Evolutionary conservation across 1,140 invertebrate genomes (phyloP), one percentile per base, ranked within the genome.

Genomic region (Meteorus sp.): DNA sequence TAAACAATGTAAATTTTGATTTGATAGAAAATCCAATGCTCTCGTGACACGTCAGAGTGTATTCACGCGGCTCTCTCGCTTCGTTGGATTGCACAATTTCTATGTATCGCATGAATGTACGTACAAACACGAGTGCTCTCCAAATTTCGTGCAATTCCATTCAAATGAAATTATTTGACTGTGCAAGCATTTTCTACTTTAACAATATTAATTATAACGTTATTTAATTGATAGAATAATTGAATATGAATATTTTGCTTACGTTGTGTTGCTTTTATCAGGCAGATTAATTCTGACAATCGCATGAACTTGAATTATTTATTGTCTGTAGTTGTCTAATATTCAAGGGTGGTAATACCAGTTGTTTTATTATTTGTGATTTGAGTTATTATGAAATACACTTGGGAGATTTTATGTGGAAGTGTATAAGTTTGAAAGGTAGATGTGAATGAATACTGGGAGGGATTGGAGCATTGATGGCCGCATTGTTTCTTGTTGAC

Each of bases 401-500:
- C 4, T 29, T 5, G 27, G 4, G 9, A 39, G 1, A 41, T 11
- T 41, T 11, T 11, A 41, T 11, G 1, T 41, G 1, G 37, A 11
- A 1, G 17, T 6, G 15, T 11, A 11, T 11, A 13, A 6, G 1
- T 1, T 6, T 41, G 17, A 2, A 41, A 13, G n/a, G n/a, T n/a
- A 41, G 13, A 39, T 39, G n/a, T n/a, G n/a, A 13, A 39, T 39
- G 6, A 41, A 41, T 11, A 19, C 59, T 56, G 47, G 61, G 59
- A 60, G 33, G 48, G 63, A 60, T 65, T 66, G 64, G 58, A 47
- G 63, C 61, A 53, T 60, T 66, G 68, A 74, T 67, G 66, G 68
- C 68, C 70, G 70, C 66, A 75, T 75, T 75, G 73, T 73, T 72
- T 75, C 68, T 73, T 72, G 71, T 66, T 67, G 66, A 75, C 64